A percentile compares a stretch with the other conserved stretches of the same genome.
Conservation (phyloP, 2,888 invertebrate genomes). For the Protodeltote pygarga region DNA sequence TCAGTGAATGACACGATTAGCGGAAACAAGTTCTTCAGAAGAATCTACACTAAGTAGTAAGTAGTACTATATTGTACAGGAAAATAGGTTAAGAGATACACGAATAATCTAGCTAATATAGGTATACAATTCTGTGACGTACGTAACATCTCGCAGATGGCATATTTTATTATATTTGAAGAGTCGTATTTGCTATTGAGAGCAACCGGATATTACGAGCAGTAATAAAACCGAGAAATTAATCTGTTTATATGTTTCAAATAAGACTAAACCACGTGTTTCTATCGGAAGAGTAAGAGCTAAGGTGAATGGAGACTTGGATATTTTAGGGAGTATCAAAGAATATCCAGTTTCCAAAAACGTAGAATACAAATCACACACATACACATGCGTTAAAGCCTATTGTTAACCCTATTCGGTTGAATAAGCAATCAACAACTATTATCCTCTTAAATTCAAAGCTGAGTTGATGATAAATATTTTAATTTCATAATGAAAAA, state of each 20-base stretch:
- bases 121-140: slow-evolving; percentile 24
- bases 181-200: slow-evolving; percentile 53
- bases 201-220: slow-evolving; percentile 62
- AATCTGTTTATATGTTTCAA: slow-evolving; percentile 43
- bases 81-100: no score
- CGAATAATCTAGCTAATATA: no score
- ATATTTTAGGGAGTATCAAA: no score
- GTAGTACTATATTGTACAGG: no score
- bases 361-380: no score
- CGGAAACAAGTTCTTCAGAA: not conserved
- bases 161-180: slow-evolving; percentile 65
- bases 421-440: no score
- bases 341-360: no score
- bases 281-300: no score
- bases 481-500: slow-evolving; percentile 27
- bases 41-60: not conserved
- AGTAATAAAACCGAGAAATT: slow-evolving; percentile 59
- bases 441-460: slow-evolving; percentile 5
- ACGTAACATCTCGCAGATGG: slow-evolving; percentile 30
- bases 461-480: slow-evolving; percentile 1
- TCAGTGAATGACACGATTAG: slow-evolving; percentile 1
- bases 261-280: slow-evolving; percentile 3
- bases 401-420: no score
- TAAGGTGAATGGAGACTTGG: no score
- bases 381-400: no score